A percentile compares a stretch with the other conserved stretches of the same genome.
These are phyloP conservation scores for Augiades crinisus DNA, from an alignment of 2,888 invertebrate species.

Conservation along the genomic window DNA sequence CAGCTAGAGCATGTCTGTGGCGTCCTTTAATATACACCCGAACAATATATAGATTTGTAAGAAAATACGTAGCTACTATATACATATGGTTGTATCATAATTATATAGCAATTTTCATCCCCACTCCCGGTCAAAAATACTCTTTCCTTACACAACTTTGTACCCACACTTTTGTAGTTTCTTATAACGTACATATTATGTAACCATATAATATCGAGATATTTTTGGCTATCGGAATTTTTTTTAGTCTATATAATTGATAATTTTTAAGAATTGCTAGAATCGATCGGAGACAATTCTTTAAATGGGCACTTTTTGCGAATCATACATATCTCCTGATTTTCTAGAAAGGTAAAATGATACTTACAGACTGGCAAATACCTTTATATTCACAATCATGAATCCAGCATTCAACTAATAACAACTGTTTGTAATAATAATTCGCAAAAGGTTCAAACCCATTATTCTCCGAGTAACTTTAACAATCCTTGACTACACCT, in stretches of 20 bases:
- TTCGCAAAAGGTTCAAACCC: constrained; percentile 23
- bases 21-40: no score
- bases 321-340: no score
- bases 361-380: no score
- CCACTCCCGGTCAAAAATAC: constrained; percentile 3
- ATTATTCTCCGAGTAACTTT: constrained; percentile 4
- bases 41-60: no score
- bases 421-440: constrained; percentile 22
- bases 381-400: no score
- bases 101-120: neutral
- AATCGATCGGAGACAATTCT: neutral
- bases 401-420: no score
- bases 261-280: neutral
- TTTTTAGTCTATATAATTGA: no score
- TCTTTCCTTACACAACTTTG: constrained; percentile 16
- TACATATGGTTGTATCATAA: neutral
- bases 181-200: constrained; percentile 10
- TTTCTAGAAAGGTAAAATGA: no score
- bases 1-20: no score
- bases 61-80: no score
- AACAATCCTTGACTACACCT: constrained; percentile 1
- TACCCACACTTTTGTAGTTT: constrained; percentile 14
- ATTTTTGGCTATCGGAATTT: constrained; percentile 6
- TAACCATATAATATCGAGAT: neutral
- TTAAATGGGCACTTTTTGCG: neutral